Conservation (phyloP, 2,113 vertebrate genomes). For the Leiothrix lutea region DNA sequence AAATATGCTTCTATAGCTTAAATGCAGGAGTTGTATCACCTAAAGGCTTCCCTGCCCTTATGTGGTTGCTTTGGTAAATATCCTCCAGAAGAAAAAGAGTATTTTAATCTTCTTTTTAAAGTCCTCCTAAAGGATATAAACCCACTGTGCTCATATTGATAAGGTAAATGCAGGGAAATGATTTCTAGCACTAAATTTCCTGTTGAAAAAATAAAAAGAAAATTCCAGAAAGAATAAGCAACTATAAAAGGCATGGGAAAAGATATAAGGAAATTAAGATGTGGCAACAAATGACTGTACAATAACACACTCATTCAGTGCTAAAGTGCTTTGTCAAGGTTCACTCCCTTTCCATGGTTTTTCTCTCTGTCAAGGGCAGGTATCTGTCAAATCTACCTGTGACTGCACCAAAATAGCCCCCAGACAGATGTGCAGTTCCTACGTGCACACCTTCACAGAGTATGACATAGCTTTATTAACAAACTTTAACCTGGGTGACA, state of each 20-base stretch:
- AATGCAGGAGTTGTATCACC: neutral
- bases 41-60: neutral
- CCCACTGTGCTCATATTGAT: neutral
- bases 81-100: neutral
- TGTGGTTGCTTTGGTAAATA: neutral
- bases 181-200: neutral
- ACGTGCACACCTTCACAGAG: accelerated
- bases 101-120: neutral
- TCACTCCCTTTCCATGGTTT: neutral
- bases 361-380: neutral
- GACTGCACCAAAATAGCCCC: neutral
- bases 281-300: neutral
- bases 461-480: neutral
- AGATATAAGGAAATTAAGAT: neutral
- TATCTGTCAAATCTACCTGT: neutral
- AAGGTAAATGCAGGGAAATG: neutral
- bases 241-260: neutral
- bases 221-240: neutral
- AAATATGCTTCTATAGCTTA: neutral
- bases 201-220: neutral
- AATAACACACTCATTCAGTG: neutral
- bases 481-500: neutral
- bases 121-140: neutral
- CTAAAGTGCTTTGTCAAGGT: neutral
- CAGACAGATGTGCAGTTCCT: neutral